Evolutionary conservation across 1,140 invertebrate genomes (phyloP).

Genomic region (Pomacea maculata): DNA sequence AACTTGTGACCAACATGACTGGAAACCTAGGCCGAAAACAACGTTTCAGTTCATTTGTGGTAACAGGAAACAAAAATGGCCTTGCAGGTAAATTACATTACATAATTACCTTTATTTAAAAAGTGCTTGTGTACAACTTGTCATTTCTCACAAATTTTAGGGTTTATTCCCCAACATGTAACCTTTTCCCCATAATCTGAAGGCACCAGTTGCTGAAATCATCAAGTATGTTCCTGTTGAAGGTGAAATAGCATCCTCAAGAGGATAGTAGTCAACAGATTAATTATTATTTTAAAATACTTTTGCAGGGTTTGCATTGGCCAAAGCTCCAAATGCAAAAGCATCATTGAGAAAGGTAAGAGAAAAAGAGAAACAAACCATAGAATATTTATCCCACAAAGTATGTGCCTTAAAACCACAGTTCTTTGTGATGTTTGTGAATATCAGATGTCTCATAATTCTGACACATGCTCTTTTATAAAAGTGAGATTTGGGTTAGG

Average conservation of each 20-base stretch:
- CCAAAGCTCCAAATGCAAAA: constrained; percentile 48
- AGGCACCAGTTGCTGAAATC: too few relatives aligned
- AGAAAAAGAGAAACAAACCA: constrained; percentile 22
- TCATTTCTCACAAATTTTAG: not conserved
- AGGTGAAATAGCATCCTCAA: too few relatives aligned
- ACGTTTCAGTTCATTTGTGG: constrained; percentile 74
- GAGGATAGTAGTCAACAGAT: not conserved
- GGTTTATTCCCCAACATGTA: too few relatives aligned
- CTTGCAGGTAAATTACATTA: constrained; percentile 71
- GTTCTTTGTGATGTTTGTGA: not conserved
- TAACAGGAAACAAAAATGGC: constrained; percentile 91
- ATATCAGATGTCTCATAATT: not conserved
- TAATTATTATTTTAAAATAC: not conserved
- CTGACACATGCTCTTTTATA: too few relatives aligned
- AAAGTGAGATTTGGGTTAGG: too few relatives aligned
- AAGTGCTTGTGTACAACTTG: not conserved
- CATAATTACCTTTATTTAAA: too few relatives aligned
- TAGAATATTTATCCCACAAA: too few relatives aligned
- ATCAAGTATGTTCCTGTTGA: too few relatives aligned
- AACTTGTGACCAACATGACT: constrained; percentile 85
- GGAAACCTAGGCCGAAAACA: constrained; percentile 82
- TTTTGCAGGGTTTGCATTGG: constrained; percentile 50
- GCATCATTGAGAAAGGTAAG: constrained; percentile 53
- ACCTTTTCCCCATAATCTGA: too few relatives aligned
- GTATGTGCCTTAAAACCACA: too few relatives aligned